Base-by-base conservation (phyloP, 1,140 invertebrate genomes). In the Ladona fulva region DNA sequence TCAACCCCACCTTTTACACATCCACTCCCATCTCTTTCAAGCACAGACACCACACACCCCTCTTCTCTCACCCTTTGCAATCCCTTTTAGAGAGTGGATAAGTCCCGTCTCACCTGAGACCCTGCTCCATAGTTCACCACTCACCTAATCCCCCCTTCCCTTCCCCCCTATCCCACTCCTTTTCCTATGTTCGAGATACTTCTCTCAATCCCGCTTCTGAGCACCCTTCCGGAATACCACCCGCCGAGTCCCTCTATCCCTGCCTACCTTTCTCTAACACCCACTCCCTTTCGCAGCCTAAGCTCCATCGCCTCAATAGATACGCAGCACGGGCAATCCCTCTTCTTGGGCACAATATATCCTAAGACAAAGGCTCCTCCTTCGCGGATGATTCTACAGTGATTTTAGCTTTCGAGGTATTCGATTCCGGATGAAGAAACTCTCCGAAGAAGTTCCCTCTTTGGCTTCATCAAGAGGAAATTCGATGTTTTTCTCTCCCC, bases 121-220 rank as follows among this genome's bases (percentile, higher is more conserved):
- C 52, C 52, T 66, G 14, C 52, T 66, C 52, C 52, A 66, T 66
- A 66, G 52, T 66, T 66, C 52, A 66, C 52, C 52, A 66, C 52
- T 66, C 52, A 66, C 52, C 52, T 66, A 66, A 66, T 66, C 52
- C n/a, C 52, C 44, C 19, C 44, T 52, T 11, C 44, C 10, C 44
- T 52, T 52, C 44, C 19, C 44, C 44, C 44, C 19, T 52, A 11
- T 11, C 44, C 44, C n/a, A 5, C 52, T 66, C 52, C 52, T 66
- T 66, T 66, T 66, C 52, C 52, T 66, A 16, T 66, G 16, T 66
- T 22, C 52, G 52, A 66, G 29, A 37, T 37, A 37, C 52, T 66
- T 66, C 16, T 66, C 16, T 66, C 3, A 12, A 66, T 66, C 52
- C 52, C 52, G 5, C 29, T 8, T 37, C 29, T 8, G 29, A 37